Conservation (phyloP, 2,888 invertebrate species). For the Agrotis segetum region DNA sequence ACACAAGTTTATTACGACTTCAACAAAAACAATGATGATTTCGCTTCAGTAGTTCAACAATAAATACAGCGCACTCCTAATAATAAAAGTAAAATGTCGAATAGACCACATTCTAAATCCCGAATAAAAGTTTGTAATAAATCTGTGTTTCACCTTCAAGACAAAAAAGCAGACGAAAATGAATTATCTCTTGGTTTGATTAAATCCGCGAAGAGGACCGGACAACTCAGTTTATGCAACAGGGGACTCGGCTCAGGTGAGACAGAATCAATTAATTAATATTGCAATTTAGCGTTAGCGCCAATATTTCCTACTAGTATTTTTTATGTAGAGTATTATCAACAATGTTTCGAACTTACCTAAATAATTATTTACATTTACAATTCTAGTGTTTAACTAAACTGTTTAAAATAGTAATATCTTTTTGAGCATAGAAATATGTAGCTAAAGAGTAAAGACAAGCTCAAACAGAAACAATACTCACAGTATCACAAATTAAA, state of each 20-base stretch:
- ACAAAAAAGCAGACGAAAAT: conserved; percentile 93
- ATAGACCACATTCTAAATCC: conserved; percentile 78
- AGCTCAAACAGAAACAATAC: not conserved
- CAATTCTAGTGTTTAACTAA: not conserved
- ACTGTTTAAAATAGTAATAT: not conserved
- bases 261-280: conserved; percentile 57
- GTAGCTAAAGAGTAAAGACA: not conserved
- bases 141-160: conserved; percentile 93
- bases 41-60: conserved; percentile 58
- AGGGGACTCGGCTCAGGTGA: conserved; percentile 94
- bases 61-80: conserved; percentile 31
- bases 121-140: conserved; percentile 83
- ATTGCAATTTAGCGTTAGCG: too few relatives aligned
- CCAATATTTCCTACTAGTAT: not conserved
- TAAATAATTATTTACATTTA: not conserved
- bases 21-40: conserved; percentile 64
- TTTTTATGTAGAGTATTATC: not conserved
- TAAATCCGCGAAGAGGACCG: conserved; percentile 95
- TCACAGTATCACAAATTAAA: not conserved
- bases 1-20: conserved; percentile 34
- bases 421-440: not conserved
- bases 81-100: conserved; percentile 76
- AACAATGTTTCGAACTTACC: not conserved
- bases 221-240: conserved; percentile 95
- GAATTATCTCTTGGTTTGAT: conserved; percentile 93